phyloP scores from a whole-genome alignment of 2,797 vertebrate species.

The Spatula clypeata region DNA sequence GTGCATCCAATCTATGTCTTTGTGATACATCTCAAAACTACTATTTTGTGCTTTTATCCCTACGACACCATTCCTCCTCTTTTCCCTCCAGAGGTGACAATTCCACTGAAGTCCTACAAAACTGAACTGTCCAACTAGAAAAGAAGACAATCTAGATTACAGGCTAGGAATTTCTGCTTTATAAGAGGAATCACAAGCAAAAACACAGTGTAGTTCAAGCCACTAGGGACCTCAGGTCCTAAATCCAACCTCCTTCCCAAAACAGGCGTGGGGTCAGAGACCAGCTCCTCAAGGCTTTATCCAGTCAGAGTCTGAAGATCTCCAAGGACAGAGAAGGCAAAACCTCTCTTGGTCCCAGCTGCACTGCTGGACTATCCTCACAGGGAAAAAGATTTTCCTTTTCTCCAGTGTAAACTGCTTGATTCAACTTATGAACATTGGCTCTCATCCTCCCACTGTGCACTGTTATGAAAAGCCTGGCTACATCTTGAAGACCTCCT shows the following conservation, averaged over 20 bases:
- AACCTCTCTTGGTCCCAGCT: not conserved
- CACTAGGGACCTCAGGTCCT: not conserved
- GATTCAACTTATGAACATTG: accelerated
- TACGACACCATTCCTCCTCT: not conserved
- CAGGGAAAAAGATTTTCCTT: not conserved
- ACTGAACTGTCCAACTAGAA: not conserved
- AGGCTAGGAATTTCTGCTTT: not conserved
- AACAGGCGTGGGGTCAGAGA: not conserved
- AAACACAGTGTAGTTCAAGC: not conserved
- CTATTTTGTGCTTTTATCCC: not conserved
- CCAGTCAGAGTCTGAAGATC: not conserved
- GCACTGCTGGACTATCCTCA: not conserved
- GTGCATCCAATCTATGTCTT: not conserved
- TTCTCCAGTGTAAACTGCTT: not conserved
- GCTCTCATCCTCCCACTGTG: not conserved
- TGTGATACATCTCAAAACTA: not conserved
- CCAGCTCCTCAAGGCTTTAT: not conserved
- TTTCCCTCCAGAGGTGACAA: not conserved
- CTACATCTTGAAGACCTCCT: not conserved
- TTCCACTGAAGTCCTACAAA: slow-evolving; percentile 5
- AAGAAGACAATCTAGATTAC: not conserved
- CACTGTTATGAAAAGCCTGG: not conserved
- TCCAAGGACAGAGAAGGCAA: not conserved
- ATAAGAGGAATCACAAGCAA: not conserved
- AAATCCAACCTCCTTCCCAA: not conserved